Conservation (phyloP, 2,113 vertebrate species). For the Myrmophylax atrothorax region DNA sequence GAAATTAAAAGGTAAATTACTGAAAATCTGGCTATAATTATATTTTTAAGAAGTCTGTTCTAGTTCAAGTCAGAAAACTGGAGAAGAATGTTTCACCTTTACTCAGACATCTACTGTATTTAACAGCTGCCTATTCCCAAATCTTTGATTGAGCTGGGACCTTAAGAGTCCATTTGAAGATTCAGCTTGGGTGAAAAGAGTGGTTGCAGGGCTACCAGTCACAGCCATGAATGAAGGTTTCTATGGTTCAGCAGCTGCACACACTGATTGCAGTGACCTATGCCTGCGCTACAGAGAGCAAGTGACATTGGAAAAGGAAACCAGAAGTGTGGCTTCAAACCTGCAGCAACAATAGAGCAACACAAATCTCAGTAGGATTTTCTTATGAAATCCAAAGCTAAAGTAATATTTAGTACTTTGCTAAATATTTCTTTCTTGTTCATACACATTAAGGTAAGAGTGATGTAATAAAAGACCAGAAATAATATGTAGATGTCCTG, state of each 20-base stretch:
- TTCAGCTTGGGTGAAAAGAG: neutral
- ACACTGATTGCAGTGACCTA: neutral
- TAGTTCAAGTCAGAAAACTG: neutral
- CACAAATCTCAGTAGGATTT: neutral
- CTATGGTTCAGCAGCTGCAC: neutral
- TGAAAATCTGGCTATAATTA: neutral
- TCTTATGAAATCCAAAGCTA: neutral
- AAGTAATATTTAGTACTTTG: neutral
- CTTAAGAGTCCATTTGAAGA: neutral
- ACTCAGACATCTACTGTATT: neutral
- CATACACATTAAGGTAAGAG: neutral
- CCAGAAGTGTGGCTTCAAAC: neutral
- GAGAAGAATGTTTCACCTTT: neutral
- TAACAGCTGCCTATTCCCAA: neutral
- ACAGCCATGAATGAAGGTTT: neutral
- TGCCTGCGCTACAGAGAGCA: neutral
- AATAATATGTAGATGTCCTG: neutral
- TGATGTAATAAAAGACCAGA: neutral
- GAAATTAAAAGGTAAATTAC: conserved; percentile 25
- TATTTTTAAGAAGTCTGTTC: neutral
- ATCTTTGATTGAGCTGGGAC: neutral
- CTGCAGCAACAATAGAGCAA: neutral
- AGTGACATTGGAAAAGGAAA: neutral
- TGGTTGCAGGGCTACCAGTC: neutral
- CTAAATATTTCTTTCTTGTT: neutral